phyloP scores from a whole-genome alignment of 2,113 vertebrate genomes.

The Phalacrocorax brasilianus region DNA sequence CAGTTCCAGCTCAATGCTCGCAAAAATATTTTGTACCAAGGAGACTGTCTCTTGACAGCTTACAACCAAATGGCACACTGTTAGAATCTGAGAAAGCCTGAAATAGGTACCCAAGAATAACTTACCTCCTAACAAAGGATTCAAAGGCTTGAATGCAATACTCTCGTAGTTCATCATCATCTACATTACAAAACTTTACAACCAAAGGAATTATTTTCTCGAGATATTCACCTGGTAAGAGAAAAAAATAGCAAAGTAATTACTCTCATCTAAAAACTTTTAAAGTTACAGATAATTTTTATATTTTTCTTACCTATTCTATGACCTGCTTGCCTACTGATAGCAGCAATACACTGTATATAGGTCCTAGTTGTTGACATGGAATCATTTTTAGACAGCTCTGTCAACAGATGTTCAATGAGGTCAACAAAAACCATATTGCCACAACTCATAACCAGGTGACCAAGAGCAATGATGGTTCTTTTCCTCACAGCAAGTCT shows the following conservation, averaged over 20 bases:
- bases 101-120: not conserved
- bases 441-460: slow-evolving; percentile 98
- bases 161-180: slow-evolving; percentile 95
- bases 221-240: slow-evolving; percentile 89
- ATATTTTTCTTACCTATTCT: slow-evolving; percentile 87
- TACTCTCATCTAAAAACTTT: not conserved
- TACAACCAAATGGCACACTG: not conserved
- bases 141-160: slow-evolving; percentile 99
- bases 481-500: slow-evolving; percentile 98
- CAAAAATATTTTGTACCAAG: not conserved
- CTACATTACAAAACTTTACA: slow-evolving; percentile 98
- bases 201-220: slow-evolving; percentile 99
- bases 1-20: not conserved
- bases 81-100: not conserved
- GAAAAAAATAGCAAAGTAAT: not conserved
- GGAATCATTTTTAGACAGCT: slow-evolving; percentile 96
- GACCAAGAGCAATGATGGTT: slow-evolving; percentile 98
- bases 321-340: slow-evolving; percentile 98
- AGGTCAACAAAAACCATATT: slow-evolving; percentile 98
- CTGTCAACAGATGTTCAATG: slow-evolving; percentile 95
- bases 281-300: not conserved
- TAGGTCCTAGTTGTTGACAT: slow-evolving; percentile 99
- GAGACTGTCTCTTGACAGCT: not conserved
- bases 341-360: slow-evolving; percentile 98
- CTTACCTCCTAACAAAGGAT: slow-evolving; percentile 95